Percentiles rank a stretch among this genome's conserved stretches.
Evolutionary conservation across 2,113 vertebrate species (phyloP).

Genomic region (Vombatus ursinus): DNA sequence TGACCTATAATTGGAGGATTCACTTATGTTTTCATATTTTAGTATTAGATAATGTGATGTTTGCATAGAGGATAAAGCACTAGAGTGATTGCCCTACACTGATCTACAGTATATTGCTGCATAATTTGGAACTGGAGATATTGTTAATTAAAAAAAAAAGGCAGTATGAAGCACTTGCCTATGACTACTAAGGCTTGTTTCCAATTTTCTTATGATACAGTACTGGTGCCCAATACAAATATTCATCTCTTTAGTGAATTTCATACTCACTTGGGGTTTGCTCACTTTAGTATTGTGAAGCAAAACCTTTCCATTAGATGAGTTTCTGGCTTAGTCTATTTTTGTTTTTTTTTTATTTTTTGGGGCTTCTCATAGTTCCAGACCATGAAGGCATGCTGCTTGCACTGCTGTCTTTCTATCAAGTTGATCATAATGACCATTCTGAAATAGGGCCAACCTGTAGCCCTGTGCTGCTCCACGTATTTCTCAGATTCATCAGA

Average conservation of each 20-base stretch:
- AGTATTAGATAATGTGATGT: not conserved
- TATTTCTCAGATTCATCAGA: not conserved
- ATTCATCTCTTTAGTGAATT: not conserved
- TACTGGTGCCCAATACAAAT: not conserved
- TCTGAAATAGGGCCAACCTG: not conserved
- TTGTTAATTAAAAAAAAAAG: not conserved
- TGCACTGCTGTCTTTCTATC: not conserved
- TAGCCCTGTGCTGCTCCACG: not conserved
- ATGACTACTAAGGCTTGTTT: not conserved
- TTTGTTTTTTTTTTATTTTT: not conserved
- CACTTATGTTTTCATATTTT: not conserved
- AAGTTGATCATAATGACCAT: not conserved
- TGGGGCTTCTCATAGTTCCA: not conserved
- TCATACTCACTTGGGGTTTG: not conserved
- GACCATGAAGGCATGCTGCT: not conserved
- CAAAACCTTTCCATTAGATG: not conserved
- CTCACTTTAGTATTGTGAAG: not conserved
- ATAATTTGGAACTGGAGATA: not conserved
- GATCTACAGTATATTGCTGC: not conserved
- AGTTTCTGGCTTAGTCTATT: not conserved
- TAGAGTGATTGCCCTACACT: not conserved
- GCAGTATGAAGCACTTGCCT: not conserved
- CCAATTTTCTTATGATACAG: not conserved
- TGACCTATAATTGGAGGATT: not conserved
- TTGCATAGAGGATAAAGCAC: not conserved